phyloP scores from a whole-genome alignment of 1,140 invertebrate species.

The Diploscapter pachys region DNA sequence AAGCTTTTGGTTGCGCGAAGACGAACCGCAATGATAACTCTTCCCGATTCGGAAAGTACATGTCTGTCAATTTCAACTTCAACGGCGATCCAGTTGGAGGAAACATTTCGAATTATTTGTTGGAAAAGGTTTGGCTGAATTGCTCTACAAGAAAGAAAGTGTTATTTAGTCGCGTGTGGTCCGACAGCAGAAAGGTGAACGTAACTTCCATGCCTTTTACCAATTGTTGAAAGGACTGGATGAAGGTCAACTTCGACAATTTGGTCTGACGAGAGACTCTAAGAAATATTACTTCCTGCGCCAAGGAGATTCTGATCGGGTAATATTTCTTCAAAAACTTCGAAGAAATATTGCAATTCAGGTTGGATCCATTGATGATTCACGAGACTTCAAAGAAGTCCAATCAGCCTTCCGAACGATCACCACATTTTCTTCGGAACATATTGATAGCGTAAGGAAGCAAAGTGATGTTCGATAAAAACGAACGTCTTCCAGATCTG shows the following conservation, averaged over 20 bases:
- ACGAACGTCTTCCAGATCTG: constrained; percentile 74
- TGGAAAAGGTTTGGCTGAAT: constrained; percentile 72
- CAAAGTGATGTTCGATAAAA: background rate
- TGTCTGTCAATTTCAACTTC: constrained; percentile 98
- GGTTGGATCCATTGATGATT: constrained; percentile 61
- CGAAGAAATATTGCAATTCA: constrained; percentile 54
- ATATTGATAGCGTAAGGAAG: constrained; percentile 63
- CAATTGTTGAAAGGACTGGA: constrained; percentile 78
- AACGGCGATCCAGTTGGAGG: constrained; percentile 94
- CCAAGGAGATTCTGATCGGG: constrained; percentile 67
- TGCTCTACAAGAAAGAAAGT: background rate
- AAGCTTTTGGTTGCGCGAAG: constrained; percentile 96
- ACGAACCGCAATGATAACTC: constrained; percentile 96
- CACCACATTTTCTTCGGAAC: constrained; percentile 75
- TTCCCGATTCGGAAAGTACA: constrained; percentile 95
- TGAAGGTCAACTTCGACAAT: constrained; percentile 72
- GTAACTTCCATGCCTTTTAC: constrained; percentile 97
- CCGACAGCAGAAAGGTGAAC: constrained; percentile 82
- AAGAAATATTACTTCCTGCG: constrained; percentile 73
- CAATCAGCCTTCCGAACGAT: constrained; percentile 71
- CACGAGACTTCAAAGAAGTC: constrained; percentile 73
- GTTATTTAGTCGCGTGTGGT: constrained; percentile 74
- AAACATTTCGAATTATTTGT: constrained; percentile 89
- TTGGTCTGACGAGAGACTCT: constrained; percentile 71
- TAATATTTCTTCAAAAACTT: background rate